Evolutionary conservation across 2,113 vertebrate species (phyloP), one percentile per base, ranked within the genome.

Genomic region (Turdus rufiventris): DNA sequence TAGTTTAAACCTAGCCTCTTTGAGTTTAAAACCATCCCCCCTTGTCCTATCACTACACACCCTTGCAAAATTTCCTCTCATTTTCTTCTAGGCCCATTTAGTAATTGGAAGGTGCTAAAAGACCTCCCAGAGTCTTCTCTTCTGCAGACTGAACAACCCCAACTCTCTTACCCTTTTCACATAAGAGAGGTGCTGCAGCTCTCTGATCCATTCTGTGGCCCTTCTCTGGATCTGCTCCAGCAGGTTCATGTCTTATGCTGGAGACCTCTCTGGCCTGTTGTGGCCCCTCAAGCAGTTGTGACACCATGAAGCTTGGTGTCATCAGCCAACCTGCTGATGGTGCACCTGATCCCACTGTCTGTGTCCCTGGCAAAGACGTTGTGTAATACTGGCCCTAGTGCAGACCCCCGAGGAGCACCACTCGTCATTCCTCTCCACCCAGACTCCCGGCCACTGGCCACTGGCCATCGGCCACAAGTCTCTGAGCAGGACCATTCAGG

Each of bases 361-460:
- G 7, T 54, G 42, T 31, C 65, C 57, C 66, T 88, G 57, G 18
- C 31, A 71, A 31, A 48, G 48, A 8, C 14, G 24, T n/a, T 19
- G 1, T 0, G 0, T 17, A 8, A n/a, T 9, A 2, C 56, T 34
- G 40, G 19, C 31, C 47, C 40, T 19, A 14, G 29, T 70, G 48
- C 73, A 61, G 40, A 45, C 4, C 28, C 34, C 18, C 1, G 1
- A 5, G n/a, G n/a, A 34, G n/a, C 73, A n/a, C 23, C 47, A 7
- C 23, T 38, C 5, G 0, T 38, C 73, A 9, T 19, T 78, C 15
- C 18, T 47, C 56, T 61, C 54, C 38, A 53, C 18, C 23, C 16
- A 5, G 28, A 24, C 47, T 38, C 56, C 20, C 0, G 2, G 48
- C 28, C 73, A 47, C 2, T 28, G 56, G 12, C 38, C 38, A 53